Conservation (phyloP, 2,113 vertebrate genomes). For the Redunca redunca region DNA sequence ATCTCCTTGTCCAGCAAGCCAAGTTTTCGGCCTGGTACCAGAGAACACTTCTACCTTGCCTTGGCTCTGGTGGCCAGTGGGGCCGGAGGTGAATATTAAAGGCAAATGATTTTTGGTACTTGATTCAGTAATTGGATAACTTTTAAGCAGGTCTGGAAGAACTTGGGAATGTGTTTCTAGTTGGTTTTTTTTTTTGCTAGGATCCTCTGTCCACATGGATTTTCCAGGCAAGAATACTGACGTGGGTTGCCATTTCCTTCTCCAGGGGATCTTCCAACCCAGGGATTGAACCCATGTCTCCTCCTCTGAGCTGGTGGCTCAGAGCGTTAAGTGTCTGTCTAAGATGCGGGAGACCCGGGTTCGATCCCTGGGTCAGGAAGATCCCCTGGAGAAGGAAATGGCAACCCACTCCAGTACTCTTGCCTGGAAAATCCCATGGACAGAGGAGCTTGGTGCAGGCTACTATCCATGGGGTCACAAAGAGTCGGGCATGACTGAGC, state of each 20-base stretch:
- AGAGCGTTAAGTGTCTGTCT: too few relatives aligned
- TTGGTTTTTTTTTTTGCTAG: background rate
- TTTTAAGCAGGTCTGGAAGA: background rate
- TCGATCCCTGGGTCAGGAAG: too few relatives aligned
- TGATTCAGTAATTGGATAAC: background rate
- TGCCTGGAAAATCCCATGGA: too few relatives aligned
- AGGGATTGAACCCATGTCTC: background rate
- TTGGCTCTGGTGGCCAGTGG: background rate
- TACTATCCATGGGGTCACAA: too few relatives aligned
- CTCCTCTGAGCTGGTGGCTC: too few relatives aligned
- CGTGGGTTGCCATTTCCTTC: background rate
- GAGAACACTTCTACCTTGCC: background rate
- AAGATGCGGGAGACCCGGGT: fast-evolving
- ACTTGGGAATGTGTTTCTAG: background rate
- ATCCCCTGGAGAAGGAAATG: too few relatives aligned
- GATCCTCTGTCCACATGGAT: background rate
- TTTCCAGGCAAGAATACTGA: background rate
- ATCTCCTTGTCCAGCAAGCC: background rate
- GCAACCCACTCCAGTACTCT: too few relatives aligned
- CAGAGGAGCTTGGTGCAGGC: too few relatives aligned
- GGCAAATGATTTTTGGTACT: background rate
- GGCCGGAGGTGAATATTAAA: background rate
- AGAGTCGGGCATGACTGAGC: too few relatives aligned
- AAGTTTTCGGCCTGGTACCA: background rate
- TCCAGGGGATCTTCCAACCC: background rate